Evolutionary conservation across 2,113 vertebrate species (phyloP), one percentile per base, ranked within the genome.

Genomic region (Potamarius usumacintae): DNA sequence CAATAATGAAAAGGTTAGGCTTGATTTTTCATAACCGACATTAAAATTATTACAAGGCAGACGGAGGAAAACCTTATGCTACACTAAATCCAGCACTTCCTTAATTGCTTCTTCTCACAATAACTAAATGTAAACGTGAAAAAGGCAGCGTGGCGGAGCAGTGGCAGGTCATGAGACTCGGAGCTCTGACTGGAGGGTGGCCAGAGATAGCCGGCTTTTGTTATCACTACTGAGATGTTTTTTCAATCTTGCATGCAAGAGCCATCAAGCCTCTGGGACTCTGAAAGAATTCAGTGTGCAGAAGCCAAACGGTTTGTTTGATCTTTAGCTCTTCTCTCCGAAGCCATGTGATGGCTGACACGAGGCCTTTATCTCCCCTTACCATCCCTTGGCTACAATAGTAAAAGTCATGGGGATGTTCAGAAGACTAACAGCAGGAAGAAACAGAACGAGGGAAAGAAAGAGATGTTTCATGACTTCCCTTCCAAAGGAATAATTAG

Each of bases 231-330:
- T 10, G 63, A 80, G 81, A 85, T 55, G 20, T 52, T 80, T 78
- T 83, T 85, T 85, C 62, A 86, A 78, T 84, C 86, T 86, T 62
- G 60, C 69, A 84, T 89, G 86, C 58, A 50, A 58, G 87, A 34
- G 79, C 58, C 58, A 42, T 34, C 69, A 30, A 60, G 57, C 72
- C 58, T 65, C 42, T 17, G 25, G 52, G 76, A 22, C 83, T 88
- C 76, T 87, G 81, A 90, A 90, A 84, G 90, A 85, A 80, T 76
- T 84, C 88, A 89, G 74, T 90, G 90, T 90, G 84, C n/a, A 77
- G 53, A 90, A 63, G 90, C 88, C 86, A 84, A 85, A 83, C 67
- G 86, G 83, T 83, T 89, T 88, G 84, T 90, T 90, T 90, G 88
- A 90, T 89, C 90, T 90, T 81, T 82, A 80, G 86, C 65, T 85